Conservation (phyloP, 2,888 invertebrate genomes). For the Hecatera dysodea region DNA sequence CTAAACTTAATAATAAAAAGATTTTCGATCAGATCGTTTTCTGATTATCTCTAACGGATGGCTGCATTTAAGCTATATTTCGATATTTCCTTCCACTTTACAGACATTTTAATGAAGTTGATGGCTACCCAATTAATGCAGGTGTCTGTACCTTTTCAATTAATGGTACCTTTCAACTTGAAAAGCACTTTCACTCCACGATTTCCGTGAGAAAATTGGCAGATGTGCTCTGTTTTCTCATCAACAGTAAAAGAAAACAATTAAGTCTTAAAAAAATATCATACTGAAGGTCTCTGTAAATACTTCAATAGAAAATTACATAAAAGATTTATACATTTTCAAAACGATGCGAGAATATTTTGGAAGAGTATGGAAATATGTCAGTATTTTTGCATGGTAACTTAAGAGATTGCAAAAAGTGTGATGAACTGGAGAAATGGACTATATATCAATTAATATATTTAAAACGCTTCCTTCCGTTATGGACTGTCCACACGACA, state of each 20-base stretch:
- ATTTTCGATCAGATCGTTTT: neutral
- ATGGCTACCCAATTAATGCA: conserved; percentile 18
- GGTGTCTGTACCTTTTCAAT: conserved; percentile 27
- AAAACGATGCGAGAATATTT: neutral
- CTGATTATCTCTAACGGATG: neutral
- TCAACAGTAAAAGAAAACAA: conserved; percentile 37
- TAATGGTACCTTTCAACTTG: conserved; percentile 26
- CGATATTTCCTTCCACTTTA: neutral
- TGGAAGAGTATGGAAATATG: neutral
- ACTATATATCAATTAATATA: too few relatives aligned
- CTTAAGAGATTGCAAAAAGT: neutral
- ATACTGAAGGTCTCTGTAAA: conserved; percentile 12
- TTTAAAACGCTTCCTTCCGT: too few relatives aligned
- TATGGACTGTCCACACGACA: too few relatives aligned
- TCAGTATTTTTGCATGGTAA: neutral
- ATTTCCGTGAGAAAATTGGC: conserved; percentile 50
- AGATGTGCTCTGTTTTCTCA: conserved; percentile 25
- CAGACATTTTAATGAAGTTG: neutral
- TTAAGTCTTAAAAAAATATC: conserved; percentile 17
- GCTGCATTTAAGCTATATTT: neutral
- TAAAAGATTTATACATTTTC: conserved; percentile 3
- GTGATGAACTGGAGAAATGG: neutral
- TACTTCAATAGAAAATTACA: neutral
- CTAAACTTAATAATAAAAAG: neutral
- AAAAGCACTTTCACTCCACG: conserved; percentile 13